Evolutionary conservation across 1,140 invertebrate genomes (phyloP).

Genomic region (Cyclargus thomasi): DNA sequence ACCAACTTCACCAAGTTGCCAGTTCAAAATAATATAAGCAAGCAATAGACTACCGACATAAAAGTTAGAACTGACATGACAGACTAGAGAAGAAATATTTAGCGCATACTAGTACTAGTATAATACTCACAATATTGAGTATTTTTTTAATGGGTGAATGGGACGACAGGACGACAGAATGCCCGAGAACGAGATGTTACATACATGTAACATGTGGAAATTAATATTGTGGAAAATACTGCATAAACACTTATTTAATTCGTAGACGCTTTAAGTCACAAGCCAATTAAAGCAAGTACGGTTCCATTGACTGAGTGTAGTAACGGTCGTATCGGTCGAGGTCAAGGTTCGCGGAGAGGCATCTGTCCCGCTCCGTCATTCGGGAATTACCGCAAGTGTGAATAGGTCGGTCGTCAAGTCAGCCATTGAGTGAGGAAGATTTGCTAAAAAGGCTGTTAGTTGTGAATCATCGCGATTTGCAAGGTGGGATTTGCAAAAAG

Average conservation of each 20-base stretch:
- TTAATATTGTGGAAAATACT: no score
- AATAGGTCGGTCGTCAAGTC: slow-evolving; percentile 26
- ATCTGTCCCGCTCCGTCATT: slow-evolving; percentile 28
- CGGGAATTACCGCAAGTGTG: not conserved
- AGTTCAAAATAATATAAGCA: no score
- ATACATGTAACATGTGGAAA: no score
- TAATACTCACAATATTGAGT: no score
- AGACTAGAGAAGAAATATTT: no score
- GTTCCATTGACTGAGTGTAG: slow-evolving; percentile 35
- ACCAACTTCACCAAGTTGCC: no score
- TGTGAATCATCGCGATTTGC: slow-evolving; percentile 30
- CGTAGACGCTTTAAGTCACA: not conserved
- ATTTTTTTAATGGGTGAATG: no score
- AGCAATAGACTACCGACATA: no score
- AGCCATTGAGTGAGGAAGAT: slow-evolving; percentile 21
- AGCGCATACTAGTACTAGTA: no score
- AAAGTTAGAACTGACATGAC: no score
- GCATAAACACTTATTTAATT: not conserved
- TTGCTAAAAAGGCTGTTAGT: slow-evolving; percentile 38
- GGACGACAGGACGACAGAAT: no score
- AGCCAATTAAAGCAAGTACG: slow-evolving; percentile 15
- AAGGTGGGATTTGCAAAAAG: slow-evolving; percentile 4
- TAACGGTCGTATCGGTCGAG: slow-evolving; percentile 31
- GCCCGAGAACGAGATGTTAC: no score
- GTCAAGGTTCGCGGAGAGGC: slow-evolving; percentile 42